Base-by-base conservation (phyloP, 2,797 vertebrate genomes). In the Decapterus maruadsi region DNA sequence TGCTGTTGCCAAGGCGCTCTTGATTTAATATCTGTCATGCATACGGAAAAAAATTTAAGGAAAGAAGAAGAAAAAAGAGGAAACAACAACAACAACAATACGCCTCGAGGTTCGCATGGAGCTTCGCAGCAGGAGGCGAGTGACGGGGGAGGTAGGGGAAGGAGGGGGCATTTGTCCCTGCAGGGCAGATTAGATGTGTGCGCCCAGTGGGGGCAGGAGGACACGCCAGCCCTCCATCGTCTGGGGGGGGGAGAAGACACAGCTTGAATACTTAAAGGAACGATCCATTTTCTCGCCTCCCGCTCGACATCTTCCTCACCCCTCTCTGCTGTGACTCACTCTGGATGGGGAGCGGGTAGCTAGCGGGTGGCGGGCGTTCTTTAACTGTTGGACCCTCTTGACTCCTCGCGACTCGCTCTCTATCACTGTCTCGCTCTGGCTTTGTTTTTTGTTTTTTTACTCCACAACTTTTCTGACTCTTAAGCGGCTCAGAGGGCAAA, bases 1-100 rank as follows among this genome's bases (percentile, higher is more conserved):
- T 79, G 71, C 75, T 67, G 54, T 75, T 90, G 87, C 90, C 93
- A 90, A 91, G 87, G 66, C 64, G 19, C 48, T 87, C 90, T 88
- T 88, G 86, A 94, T 92, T 93, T 91, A 89, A 94, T 93, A 92
- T 94, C 90, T 87, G 77, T 82, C 80, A 76, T 59, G 79, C 84
- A 83, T 82, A 77, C 53, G 69, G 62, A 26, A 3, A 26, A 61
- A 69, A 75, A 75, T 61, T 46, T 34, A 76, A 84, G 16, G 7
- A 46, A 46, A 6, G 6, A 45, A 45, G 12, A 42, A 12, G 13
- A 14, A 42, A 42, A 84, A 83, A 74, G 14, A 12, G 38, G 17
- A 78, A 34, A 34, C 31, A 34, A 5, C 31, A 34, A 69, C 38
- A 72, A 58, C 34, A 75, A 82, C 22, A 83, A 87, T 72, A 84